Conservation (phyloP, 1,140 invertebrate species). For the Drosophila pruinosa region DNA sequence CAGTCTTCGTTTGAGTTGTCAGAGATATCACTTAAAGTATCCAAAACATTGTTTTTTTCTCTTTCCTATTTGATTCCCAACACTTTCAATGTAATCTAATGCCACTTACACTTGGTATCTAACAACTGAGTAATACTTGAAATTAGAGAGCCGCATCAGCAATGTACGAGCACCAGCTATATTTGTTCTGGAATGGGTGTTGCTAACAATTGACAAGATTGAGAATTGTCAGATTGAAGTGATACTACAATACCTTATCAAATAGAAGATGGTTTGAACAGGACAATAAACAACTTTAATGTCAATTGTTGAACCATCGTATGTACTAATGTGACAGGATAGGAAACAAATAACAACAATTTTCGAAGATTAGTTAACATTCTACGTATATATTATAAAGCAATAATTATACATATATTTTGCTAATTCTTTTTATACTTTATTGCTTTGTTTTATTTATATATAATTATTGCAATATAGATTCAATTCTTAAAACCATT, state of each 20-base stretch:
- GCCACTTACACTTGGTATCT: conserved; percentile 17
- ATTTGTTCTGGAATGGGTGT: not conserved
- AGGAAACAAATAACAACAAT: not conserved
- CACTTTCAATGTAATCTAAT: conserved; percentile 21
- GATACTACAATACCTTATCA: not conserved
- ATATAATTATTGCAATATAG: too few relatives aligned
- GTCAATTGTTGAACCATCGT: too few relatives aligned
- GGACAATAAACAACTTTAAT: not conserved
- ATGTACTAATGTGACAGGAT: not conserved
- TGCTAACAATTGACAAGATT: not conserved
- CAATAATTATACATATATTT: too few relatives aligned
- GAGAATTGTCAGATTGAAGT: not conserved
- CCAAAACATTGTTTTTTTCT: not conserved
- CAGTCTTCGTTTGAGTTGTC: not conserved
- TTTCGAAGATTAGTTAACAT: too few relatives aligned
- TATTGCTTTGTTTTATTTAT: too few relatives aligned
- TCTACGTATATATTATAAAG: too few relatives aligned
- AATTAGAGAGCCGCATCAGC: not conserved
- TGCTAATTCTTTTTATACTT: too few relatives aligned
- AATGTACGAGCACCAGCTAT: not conserved
- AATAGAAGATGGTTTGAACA: not conserved
- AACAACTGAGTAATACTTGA: conserved; percentile 10
- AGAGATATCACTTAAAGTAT: conserved; percentile 22
- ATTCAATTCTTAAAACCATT: too few relatives aligned
- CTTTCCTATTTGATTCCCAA: conserved; percentile 26